A percentile compares a stretch with the other conserved stretches of the same genome.
Conservation (phyloP, 2,888 invertebrate genomes). For the Catocala nupta region DNA sequence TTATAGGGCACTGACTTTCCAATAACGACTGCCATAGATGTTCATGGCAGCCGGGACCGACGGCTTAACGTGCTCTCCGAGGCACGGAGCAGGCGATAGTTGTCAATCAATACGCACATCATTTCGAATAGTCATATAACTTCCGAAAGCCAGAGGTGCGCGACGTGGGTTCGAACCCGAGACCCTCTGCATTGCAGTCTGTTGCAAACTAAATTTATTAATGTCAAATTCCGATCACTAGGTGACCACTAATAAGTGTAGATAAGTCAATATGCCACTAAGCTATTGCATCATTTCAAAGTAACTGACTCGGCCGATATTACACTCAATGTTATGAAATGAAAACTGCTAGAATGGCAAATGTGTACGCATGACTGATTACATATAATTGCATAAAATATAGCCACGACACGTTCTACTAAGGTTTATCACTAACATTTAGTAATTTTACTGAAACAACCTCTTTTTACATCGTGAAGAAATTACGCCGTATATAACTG, state of each 20-base stretch:
- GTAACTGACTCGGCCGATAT: neutral
- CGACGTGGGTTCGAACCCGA: no score
- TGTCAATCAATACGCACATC: no score
- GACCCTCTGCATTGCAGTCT: no score
- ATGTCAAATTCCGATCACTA: no score
- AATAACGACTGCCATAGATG: no score
- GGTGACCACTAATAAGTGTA: neutral
- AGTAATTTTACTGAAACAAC: constrained; percentile 7
- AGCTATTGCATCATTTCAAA: constrained; percentile 1
- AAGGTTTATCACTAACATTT: constrained; percentile 22
- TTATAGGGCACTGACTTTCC: no score
- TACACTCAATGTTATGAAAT: constrained; percentile 3
- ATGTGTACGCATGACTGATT: constrained; percentile 7
- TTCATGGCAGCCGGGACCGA: no score
- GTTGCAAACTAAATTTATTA: no score
- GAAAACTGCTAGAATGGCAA: constrained; percentile 12
- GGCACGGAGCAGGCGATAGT: no score
- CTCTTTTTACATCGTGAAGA: neutral
- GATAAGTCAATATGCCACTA: constrained; percentile 1
- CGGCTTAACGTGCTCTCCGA: no score
- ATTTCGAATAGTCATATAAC: no score
- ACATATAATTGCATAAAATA: constrained; percentile 24
- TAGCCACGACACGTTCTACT: constrained; percentile 31
- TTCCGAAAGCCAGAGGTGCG: no score
- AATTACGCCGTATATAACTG: neutral